Evolutionary conservation across 2,888 invertebrate genomes (phyloP), one percentile per base, ranked within the genome.

Genomic region (Drosophila ustulata): DNA sequence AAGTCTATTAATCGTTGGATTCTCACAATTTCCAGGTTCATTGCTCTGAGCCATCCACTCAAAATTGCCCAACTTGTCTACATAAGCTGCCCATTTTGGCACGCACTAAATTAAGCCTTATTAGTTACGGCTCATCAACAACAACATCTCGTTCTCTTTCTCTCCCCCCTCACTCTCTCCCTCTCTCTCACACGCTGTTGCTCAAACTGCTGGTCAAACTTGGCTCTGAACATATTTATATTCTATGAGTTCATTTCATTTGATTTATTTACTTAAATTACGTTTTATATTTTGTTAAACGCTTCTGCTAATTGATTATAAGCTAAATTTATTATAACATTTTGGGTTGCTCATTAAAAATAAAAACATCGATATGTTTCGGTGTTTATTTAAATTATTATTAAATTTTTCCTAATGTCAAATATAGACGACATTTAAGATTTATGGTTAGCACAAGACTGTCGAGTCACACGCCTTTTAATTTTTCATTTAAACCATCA

Each of bases 11-110:
- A 56, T 37, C 39, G 18, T 43, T 52, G 26, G 37, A 41, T 32
- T 52, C 34, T 41, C 50, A 39, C 57, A 66, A 43, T 56, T 65
- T 81, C 66, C 79, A 79, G 78, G 79, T 78, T 79, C 78, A 81
- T 61, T 78, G 79, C 70, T 67, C 81, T 62, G 57, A 45, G 56
- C 50, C 50, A 45, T 39, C n/a, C 50, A 51, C 68, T 55, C 37
- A 26, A 46, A 55, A 46, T 47, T 62, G 53, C 39, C 43, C 58
- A 63, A 51, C 46, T 65, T 64, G 39, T 66, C 37, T 43, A 45
- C 61, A 37, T 69, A 30, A 58, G 57, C 78, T 66, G 68, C 45
- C 77, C 51, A 71, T 68, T 78, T 71, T 73, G 50, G 67, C 47
- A 52, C 61, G 34, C 61, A 57, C 53, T 66, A 58, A 64, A 72